Evolutionary conservation across 1,140 invertebrate genomes (phyloP).

Genomic region (Drosophila bocqueti): DNA sequence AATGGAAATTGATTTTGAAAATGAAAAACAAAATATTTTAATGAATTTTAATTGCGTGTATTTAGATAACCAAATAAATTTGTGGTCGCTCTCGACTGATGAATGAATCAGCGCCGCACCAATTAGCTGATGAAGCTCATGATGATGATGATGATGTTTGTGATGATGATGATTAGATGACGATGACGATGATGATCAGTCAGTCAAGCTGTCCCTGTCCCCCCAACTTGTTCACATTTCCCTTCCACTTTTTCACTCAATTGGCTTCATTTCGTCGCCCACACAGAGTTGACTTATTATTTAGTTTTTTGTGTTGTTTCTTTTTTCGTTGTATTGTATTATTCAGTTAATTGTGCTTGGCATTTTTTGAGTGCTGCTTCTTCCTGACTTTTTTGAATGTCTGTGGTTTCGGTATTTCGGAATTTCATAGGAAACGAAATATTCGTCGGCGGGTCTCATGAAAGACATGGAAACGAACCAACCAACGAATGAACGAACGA

Average conservation of each 20-base stretch:
- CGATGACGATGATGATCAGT: slow-evolving; percentile 10
- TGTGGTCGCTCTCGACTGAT: slow-evolving; percentile 29
- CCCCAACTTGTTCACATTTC: not conserved
- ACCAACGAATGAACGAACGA: slow-evolving; percentile 2
- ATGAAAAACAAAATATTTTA: slow-evolving; percentile 21
- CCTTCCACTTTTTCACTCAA: slow-evolving; percentile 37
- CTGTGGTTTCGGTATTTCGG: slow-evolving; percentile 25
- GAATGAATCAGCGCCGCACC: slow-evolving; percentile 57
- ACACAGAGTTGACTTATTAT: slow-evolving; percentile 24
- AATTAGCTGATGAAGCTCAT: slow-evolving; percentile 25
- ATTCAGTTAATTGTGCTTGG: slow-evolving; percentile 42
- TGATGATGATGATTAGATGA: slow-evolving; percentile 16
- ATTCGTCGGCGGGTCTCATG: slow-evolving; percentile 8
- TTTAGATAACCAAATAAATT: slow-evolving; percentile 67
- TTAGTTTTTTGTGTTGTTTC: slow-evolving; percentile 3
- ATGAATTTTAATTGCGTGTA: slow-evolving; percentile 77
- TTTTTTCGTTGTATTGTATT: slow-evolving; percentile 5
- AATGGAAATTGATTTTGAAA: slow-evolving; percentile 52
- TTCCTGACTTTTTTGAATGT: slow-evolving; percentile 29
- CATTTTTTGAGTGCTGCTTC: slow-evolving; percentile 22
- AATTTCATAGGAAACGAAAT: slow-evolving; percentile 43
- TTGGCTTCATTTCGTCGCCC: slow-evolving; percentile 54
- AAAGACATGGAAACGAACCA: slow-evolving; percentile 14
- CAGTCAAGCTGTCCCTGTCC: slow-evolving; percentile 27
- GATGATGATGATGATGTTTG: not conserved